Evolutionary conservation across 2,888 invertebrate genomes (phyloP).

Genomic region (Orthonevra nobilis): DNA sequence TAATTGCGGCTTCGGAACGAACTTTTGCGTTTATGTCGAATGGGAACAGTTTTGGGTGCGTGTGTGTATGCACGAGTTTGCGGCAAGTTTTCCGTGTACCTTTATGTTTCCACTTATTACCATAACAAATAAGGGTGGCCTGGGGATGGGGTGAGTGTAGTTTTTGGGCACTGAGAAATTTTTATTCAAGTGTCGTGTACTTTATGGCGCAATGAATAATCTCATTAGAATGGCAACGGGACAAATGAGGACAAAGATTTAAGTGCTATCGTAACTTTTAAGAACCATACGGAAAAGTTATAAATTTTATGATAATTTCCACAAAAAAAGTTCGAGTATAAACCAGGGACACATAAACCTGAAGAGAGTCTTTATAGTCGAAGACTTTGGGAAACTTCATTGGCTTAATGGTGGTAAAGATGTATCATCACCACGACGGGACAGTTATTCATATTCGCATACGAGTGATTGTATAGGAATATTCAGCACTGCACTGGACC

Average conservation of each 20-base stretch:
- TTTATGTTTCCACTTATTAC: slow-evolving; percentile 48
- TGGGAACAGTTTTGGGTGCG: neutral
- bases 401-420: no score
- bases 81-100: slow-evolving; percentile 28
- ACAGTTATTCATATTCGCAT: no score
- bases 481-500: no score
- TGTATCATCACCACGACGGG: no score
- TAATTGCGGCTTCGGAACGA: neutral
- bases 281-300: no score
- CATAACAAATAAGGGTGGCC: slow-evolving; percentile 54
- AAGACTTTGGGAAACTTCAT: no score
- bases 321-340: no score
- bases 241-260: neutral
- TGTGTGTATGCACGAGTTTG: neutral
- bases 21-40: slow-evolving; percentile 4
- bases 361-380: no score
- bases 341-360: no score
- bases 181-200: slow-evolving; percentile 11
- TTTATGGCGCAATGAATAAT: slow-evolving; percentile 40
- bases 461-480: no score
- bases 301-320: no score
- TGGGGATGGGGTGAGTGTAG: slow-evolving; percentile 54
- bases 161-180: slow-evolving; percentile 24
- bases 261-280: no score
- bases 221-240: slow-evolving; percentile 3